These are phyloP conservation scores for Adoxophyes honmai DNA, from an alignment of 1,140 invertebrate species.

Conservation along the genomic window DNA sequence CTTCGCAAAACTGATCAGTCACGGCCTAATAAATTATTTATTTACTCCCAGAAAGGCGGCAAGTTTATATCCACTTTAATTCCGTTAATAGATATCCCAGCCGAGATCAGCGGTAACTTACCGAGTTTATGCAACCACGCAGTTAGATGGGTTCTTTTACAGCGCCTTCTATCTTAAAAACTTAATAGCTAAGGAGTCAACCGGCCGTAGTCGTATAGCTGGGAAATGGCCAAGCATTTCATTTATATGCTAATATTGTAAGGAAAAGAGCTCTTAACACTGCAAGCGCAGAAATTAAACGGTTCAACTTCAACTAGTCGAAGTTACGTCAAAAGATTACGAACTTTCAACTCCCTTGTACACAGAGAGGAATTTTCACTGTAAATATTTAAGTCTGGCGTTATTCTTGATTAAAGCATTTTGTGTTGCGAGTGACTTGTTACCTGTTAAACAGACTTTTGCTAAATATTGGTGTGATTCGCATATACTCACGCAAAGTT, in stretches of 20 bases:
- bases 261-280: constrained; percentile 19
- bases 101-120: too few relatives aligned
- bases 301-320: constrained; percentile 11
- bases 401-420: constrained; percentile 1
- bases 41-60: too few relatives aligned
- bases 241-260: constrained; percentile 56
- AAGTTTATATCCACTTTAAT: too few relatives aligned
- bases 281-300: constrained; percentile 14
- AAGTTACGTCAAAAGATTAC: constrained; percentile 18
- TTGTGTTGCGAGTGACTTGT: not conserved
- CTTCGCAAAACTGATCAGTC: too few relatives aligned
- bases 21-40: too few relatives aligned
- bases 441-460: constrained; percentile 3
- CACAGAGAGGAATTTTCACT: constrained; percentile 4
- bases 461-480: too few relatives aligned
- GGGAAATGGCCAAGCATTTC: constrained; percentile 42
- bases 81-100: too few relatives aligned
- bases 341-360: constrained; percentile 10
- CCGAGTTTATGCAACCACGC: not conserved
- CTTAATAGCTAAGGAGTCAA: constrained; percentile 37
- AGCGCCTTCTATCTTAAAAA: constrained; percentile 34
- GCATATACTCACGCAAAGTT: too few relatives aligned
- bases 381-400: constrained; percentile 11
- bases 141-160: constrained; percentile 14
- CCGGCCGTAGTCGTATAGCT: constrained; percentile 27